Conservation (phyloP, 2,888 invertebrate genomes). For the Ornithoptera priamus region DNA sequence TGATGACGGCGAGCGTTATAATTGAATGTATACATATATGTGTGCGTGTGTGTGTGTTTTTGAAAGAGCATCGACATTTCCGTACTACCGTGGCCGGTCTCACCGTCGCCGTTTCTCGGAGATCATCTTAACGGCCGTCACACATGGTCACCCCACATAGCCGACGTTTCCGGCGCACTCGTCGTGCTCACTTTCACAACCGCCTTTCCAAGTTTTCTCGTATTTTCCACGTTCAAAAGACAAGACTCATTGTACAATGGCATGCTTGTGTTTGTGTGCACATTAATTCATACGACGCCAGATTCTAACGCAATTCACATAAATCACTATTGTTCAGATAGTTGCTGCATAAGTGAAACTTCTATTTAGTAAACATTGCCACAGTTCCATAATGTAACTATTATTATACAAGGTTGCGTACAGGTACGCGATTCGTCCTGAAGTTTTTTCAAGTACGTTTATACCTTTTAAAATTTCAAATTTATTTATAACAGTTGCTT, state of each 20-base stretch:
- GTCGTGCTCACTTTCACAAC: constrained; percentile 57
- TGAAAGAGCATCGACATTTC: constrained; percentile 3
- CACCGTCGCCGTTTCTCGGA: constrained; percentile 14
- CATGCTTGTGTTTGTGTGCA: neutral
- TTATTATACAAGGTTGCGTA: constrained; percentile 5
- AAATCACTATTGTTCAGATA: constrained; percentile 7
- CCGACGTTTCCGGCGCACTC: constrained; percentile 45
- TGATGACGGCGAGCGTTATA: neutral
- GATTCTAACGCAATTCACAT: constrained; percentile 16
- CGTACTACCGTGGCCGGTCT: constrained; percentile 10
- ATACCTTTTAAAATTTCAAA: neutral
- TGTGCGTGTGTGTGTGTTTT: no score
- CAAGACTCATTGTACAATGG: constrained; percentile 35
- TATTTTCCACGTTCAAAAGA: constrained; percentile 48
- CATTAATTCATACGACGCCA: constrained; percentile 14
- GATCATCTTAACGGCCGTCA: constrained; percentile 27
- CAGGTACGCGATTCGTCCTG: neutral
- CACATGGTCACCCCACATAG: constrained; percentile 52
- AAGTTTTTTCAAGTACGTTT: neutral
- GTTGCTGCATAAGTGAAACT: constrained; percentile 17
- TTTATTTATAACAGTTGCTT: neutral
- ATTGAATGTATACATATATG: neutral
- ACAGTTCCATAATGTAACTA: constrained; percentile 13
- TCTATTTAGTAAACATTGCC: constrained; percentile 14
- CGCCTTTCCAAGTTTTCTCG: constrained; percentile 58